These are phyloP conservation scores for Subanguina moxae DNA, from an alignment of 1,140 invertebrate genomes.

Conservation along the genomic window DNA sequence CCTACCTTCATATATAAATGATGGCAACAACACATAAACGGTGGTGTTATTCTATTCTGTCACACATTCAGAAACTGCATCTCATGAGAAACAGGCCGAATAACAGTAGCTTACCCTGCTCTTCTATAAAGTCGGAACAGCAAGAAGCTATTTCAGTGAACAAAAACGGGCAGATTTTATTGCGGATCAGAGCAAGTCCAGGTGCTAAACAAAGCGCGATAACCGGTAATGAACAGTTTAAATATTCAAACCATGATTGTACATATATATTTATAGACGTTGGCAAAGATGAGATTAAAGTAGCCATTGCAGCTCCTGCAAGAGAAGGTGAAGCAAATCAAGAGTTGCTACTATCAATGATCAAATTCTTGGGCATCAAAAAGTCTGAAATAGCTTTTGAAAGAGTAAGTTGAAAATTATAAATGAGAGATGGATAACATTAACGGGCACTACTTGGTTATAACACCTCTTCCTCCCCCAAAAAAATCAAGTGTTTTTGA, in stretches of 20 bases:
- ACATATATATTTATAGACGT: background rate
- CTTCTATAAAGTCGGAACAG: background rate
- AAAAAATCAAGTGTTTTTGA: too few relatives aligned
- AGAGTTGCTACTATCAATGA: background rate
- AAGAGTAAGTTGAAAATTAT: background rate
- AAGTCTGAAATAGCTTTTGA: background rate
- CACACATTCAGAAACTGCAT: too few relatives aligned
- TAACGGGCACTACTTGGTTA: too few relatives aligned
- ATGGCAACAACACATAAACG: too few relatives aligned
- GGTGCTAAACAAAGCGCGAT: conserved; percentile 1
- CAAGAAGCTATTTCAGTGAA: background rate
- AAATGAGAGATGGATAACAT: too few relatives aligned
- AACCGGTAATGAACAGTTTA: background rate
- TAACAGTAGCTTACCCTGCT: too few relatives aligned
- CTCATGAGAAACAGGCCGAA: too few relatives aligned
- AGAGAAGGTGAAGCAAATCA: background rate
- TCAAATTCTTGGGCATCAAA: background rate
- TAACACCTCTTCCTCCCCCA: too few relatives aligned
- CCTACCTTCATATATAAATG: too few relatives aligned
- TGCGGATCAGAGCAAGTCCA: background rate
- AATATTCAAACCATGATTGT: background rate
- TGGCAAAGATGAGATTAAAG: background rate
- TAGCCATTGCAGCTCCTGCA: background rate
- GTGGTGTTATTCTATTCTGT: too few relatives aligned
- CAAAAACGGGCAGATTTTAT: background rate